A percentile compares a stretch with the other conserved stretches of the same genome.
These are phyloP conservation scores for Conops quadrifasciatus DNA, from an alignment of 2,888 invertebrate species.

Conservation along the genomic window DNA sequence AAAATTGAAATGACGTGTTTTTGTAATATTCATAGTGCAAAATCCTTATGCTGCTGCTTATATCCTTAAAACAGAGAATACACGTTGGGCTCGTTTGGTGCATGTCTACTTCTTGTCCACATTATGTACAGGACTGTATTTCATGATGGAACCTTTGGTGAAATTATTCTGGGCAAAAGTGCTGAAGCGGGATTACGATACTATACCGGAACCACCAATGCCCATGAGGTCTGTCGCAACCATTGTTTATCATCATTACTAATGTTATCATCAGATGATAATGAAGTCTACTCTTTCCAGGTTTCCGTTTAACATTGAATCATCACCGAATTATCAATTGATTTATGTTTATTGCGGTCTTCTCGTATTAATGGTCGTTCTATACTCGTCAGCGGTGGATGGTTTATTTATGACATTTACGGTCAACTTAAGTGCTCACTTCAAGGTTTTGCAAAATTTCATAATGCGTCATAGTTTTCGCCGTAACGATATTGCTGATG, in stretches of 20 bases:
- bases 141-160: slow-evolving; percentile 55
- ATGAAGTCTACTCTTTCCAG: slow-evolving; percentile 42
- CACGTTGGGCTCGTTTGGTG: slow-evolving; percentile 47
- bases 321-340: slow-evolving; percentile 54
- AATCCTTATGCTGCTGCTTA: slow-evolving; percentile 41
- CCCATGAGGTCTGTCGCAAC: slow-evolving; percentile 54
- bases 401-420: slow-evolving; percentile 59
- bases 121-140: slow-evolving; percentile 55
- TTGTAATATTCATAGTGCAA: slow-evolving; percentile 40
- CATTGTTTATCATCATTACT: background rate
- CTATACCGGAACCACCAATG: slow-evolving; percentile 55
- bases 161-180: slow-evolving; percentile 48
- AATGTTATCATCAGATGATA: background rate
- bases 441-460: slow-evolving; percentile 52
- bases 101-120: slow-evolving; percentile 53
- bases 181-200: slow-evolving; percentile 37
- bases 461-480: slow-evolving; percentile 43
- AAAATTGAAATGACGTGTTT: background rate
- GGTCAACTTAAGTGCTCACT: slow-evolving; percentile 56
- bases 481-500: slow-evolving; percentile 35
- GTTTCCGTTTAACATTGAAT: slow-evolving; percentile 54
- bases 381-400: slow-evolving; percentile 56
- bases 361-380: slow-evolving; percentile 47
- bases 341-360: slow-evolving; percentile 53
- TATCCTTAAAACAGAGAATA: slow-evolving; percentile 49